Conservation (phyloP, 2,113 vertebrate species). For the Austrofundulus limnaeus region DNA sequence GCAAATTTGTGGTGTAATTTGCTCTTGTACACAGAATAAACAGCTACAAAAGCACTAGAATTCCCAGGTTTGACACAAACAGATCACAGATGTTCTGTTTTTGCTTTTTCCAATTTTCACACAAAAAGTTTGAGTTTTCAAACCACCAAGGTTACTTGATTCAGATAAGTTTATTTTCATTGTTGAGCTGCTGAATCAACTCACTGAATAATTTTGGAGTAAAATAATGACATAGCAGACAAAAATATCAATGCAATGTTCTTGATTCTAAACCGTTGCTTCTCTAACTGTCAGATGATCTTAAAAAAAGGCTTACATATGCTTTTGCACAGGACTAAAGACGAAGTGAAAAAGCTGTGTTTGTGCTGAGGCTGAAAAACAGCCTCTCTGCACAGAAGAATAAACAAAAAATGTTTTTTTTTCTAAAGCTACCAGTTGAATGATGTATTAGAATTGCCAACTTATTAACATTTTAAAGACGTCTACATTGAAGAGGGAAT, state of each 20-base stretch:
- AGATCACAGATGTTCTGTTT: neutral
- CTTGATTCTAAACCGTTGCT: neutral
- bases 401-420: too few relatives aligned
- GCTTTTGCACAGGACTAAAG: too few relatives aligned
- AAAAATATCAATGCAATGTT: too few relatives aligned
- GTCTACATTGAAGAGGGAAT: too few relatives aligned
- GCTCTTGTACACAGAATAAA: neutral
- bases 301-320: neutral
- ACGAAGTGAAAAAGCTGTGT: too few relatives aligned
- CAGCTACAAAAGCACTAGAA: neutral
- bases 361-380: too few relatives aligned
- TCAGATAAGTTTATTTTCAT: neutral
- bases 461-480: too few relatives aligned
- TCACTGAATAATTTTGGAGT: neutral
- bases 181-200: neutral
- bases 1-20: neutral
- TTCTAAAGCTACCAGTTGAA: too few relatives aligned
- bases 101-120: neutral
- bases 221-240: neutral
- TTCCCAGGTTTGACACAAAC: neutral
- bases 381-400: too few relatives aligned
- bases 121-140: too few relatives aligned
- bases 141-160: neutral
- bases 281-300: neutral
- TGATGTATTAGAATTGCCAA: too few relatives aligned